Conservation (phyloP, 1,140 invertebrate species). For the Aphis gossypii region DNA sequence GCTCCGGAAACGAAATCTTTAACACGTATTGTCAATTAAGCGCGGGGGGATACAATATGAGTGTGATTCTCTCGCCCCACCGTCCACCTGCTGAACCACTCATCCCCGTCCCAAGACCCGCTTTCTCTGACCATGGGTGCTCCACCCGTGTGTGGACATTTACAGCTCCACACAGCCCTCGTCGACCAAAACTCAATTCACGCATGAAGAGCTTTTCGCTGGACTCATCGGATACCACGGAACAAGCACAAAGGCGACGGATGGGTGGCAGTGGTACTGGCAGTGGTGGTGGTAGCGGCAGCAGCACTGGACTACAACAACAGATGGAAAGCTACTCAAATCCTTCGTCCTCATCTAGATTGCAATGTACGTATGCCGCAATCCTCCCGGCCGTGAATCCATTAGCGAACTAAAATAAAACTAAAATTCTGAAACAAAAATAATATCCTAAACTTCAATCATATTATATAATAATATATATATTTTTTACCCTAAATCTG, state of each 20-base stretch:
- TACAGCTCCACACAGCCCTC: conserved; percentile 93
- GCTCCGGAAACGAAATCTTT: background rate
- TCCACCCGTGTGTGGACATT: conserved; percentile 56
- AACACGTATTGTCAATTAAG: background rate
- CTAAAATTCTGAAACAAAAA: background rate
- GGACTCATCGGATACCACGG: conserved; percentile 92
- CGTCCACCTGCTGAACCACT: background rate
- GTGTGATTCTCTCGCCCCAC: background rate
- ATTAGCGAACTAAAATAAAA: too few species aligned
- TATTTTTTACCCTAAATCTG: background rate
- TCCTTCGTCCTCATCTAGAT: conserved; percentile 66
- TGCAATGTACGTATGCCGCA: conserved; percentile 64
- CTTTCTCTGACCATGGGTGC: conserved; percentile 46
- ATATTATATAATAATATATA: background rate
- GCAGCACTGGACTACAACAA: conserved; percentile 59
- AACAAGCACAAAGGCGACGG: conserved; percentile 80
- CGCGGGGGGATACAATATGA: background rate
- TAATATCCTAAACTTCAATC: background rate
- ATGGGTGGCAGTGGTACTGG: conserved; percentile 70
- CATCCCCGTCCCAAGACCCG: background rate
- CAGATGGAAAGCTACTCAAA: conserved; percentile 61
- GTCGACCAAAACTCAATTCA: conserved; percentile 92
- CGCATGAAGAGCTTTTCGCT: conserved; percentile 97
- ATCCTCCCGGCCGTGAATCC: background rate
- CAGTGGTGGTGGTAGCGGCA: conserved; percentile 72